Evolutionary conservation across 2,797 vertebrate genomes (phyloP), one percentile per base, ranked within the genome.

Genomic region (Syngnathus rostellatus): DNA sequence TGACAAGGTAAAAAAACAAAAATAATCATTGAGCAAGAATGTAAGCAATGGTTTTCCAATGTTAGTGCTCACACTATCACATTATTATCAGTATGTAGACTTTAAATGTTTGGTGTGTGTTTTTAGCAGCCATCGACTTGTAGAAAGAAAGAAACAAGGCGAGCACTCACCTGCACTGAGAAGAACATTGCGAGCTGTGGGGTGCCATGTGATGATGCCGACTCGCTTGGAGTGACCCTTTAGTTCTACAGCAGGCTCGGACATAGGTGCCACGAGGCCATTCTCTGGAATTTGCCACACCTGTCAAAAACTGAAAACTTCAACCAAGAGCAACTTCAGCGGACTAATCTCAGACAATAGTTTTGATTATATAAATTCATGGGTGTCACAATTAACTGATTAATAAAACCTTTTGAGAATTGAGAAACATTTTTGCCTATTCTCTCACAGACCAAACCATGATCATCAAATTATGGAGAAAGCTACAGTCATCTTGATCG

Each of bases 221-320:
- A 99, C 97, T 5, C 95, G 87, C 86, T 98, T 98, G 57, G 95
- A 97, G 83, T 99, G 97, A 45, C 95, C 94, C 83, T 98, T 94
- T 77, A 99, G 78, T 43, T 93, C 89, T 41, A 96, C 94, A 71
- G 95, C 94, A 0, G 97, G 94, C 67, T 98, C 96, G 0, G 94
- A 87, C 89, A 99, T 84, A 53, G 93, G 75, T 57, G 92, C 88
- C 39, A 94, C 89, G 11, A 98, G 91, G 17, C 97, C 97, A 0
- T 94, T 95, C 79, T 99, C 97, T 0, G 97, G 96, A 68, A 99
- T 95, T 90, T 98, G 94, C 97, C 97, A 99, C 41, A 99, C 94
- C 97, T 99, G 80, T 25, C 60, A 43, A 63, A 37, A 21, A 70
- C 31, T 50, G 68, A 38, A 4, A 62, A 64, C 19, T 8, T 39